Base-by-base conservation (phyloP, 23 tunicate genomes). In the Ciona savignyi region DNA sequence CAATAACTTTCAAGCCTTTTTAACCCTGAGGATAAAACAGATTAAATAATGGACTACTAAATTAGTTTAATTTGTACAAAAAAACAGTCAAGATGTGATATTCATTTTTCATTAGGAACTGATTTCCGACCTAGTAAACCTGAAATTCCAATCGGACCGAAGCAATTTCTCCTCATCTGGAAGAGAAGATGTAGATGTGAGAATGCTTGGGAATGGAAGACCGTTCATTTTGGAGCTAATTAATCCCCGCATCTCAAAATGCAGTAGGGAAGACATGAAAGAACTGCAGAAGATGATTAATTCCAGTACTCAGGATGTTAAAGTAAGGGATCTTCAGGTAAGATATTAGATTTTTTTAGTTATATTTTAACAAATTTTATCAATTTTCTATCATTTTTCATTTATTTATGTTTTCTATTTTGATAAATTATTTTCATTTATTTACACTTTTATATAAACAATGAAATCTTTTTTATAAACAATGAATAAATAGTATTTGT, bases 151-250 rank as follows among this genome's bases (percentile, higher is more conserved):
- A 1, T 73, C 93, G 0, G 82, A 80, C 31, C 25, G 42, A 2
- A 60, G 71, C 34, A 83, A 86, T 34, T 87, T 94, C 65, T 74
- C 95, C 6, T 83, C 95, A 0, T 86, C 99, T 25, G 99, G 99
- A 1, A 33, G 99, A 23, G 99, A 94, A 68, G 99, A 94, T 67
- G 86, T 87, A 6, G 99, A 94, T 74, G 99, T 94, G 23, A 60
- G 95, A 71, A 94, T 83, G 89, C 35, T 94, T 48, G 99, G 99
- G 3, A 87, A 71, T 65, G 99, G 99, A 31, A 70, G 99, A 56
- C 99, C 99, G n/a, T 94, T 87, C 68, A 29, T 94, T 0, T 19
- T 94, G 2, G 95, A 94, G 74, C 74, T 94, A 23, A 70, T 78
- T 33, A 87, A 94, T 72, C 81, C 95, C 11, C 65, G 81, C 23